Evolutionary conservation across 2,113 vertebrate species (phyloP), one percentile per base, ranked within the genome.

Genomic region (Scophthalmus maximus): DNA sequence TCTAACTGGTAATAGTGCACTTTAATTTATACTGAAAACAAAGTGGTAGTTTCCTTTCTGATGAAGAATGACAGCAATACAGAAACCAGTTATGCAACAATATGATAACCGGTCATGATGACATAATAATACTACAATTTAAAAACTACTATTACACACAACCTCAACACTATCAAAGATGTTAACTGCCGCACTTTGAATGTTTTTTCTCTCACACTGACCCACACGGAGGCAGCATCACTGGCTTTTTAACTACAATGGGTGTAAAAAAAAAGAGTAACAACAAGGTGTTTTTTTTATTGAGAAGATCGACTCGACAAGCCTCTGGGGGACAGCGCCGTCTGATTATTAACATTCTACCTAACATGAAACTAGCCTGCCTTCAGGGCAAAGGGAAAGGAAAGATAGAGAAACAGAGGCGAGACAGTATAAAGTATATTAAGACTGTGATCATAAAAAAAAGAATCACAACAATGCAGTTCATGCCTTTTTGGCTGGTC

Each of bases 281-380:
- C 69, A 61, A 73, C n/a, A n/a, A n/a, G n/a, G 53, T 46, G 58
- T 38, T 62, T 44, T 51, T 85, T 70, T 83, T 56, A 67, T 63
- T 67, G 40, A 47, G 62, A 69, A 47, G 50, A 75, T 77, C 36
- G 18, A 83, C 62, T 77, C 36, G 18, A 83, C 62, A 55, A 78
- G 69, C 73, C 84, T 82, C 76, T 58, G 47, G 72, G 76, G 78
- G n/a, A n/a, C 72, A 55, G 68, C 51, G 23, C 52, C 38, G 85
- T 74, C 82, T 86, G 66, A 84, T 87, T 81, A 87, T 70, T 47
- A 85, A 82, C 81, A 85, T 74, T 77, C 77, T 77, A 69, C 79
- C 83, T 75, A 69, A 72, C 74, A 68, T 86, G 68, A 88, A 84
- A 83, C 77, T 66, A 79, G 72, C 52, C 46, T 78, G 76, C 80